Percentiles rank a stretch among this genome's conserved stretches.
Conservation (phyloP, 2,113 vertebrate species). For the Ceratotherium simum region DNA sequence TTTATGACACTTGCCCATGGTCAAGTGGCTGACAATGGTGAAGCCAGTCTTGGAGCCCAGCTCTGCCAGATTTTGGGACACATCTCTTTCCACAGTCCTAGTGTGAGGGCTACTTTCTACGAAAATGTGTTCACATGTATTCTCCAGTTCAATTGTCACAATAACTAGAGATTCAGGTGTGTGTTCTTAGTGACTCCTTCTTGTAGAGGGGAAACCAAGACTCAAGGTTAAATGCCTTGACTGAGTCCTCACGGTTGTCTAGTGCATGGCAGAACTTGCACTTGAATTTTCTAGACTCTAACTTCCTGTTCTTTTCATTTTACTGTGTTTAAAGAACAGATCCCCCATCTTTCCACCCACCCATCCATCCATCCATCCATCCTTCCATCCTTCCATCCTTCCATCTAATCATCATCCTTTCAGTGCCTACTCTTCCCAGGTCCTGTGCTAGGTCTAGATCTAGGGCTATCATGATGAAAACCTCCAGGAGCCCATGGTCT, state of each 20-base stretch:
- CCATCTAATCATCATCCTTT: not conserved
- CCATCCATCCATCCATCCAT: not conserved
- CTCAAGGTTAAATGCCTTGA: not conserved
- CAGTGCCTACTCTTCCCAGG: not conserved
- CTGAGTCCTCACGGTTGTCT: not conserved
- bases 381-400: too few species aligned
- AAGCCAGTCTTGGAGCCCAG: not conserved
- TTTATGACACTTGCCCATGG: not conserved
- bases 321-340: not conserved
- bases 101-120: not conserved
- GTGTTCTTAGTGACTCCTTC: not conserved
- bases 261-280: not conserved
- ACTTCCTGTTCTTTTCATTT: not conserved
- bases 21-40: not conserved
- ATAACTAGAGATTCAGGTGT: not conserved
- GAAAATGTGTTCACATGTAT: not conserved
- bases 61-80: not conserved
- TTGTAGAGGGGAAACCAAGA: not conserved
- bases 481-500: not conserved
- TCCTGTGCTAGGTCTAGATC: not conserved
- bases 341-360: too few species aligned
- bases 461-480: not conserved
- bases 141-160: not conserved
- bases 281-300: conserved; percentile 11
- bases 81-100: not conserved